Evolutionary conservation across 2,113 vertebrate genomes (phyloP), one percentile per base, ranked within the genome.

Genomic region (Herpetotheres cachinnans): DNA sequence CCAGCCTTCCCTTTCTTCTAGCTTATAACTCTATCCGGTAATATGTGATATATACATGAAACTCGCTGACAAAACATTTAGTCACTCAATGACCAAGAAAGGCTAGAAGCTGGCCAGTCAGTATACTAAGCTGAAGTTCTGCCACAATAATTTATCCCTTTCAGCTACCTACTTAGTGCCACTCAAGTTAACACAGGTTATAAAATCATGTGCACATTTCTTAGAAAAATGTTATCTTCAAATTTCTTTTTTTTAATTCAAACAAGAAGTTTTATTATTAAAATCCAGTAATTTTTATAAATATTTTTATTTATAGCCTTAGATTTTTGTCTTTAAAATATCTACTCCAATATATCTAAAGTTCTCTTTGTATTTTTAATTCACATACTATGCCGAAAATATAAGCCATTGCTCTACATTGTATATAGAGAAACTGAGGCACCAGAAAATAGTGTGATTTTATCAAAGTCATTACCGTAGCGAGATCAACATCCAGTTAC

Each of bases 1-100:
- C 2, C 25, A 79, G 22, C 4, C 8, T 38, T 90, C 10, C 3
- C 2, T 21, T 20, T 49, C 47, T 56, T 66, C 52, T 36, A 47
- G 19, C 9, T 20, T 15, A 12, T n/a, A 40, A 4, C 0, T 34
- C 10, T 46, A 6, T 4, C 16, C 7, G 5, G 27, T 58, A 55
- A 62, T 16, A 52, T 3, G 16, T 0, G 3, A 44, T 18, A 20
- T 5, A 16, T 50, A 5, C 6, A 18, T 61, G 47, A 26, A 85
- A n/a, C 29, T 70, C 5, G 0, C 22, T 67, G 32, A 87, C n/a
- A 86, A 78, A 84, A 40, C 1, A 36, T 44, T 44, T 11, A 40
- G 10, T 50, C 32, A 29, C 11, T 65, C 29, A 36, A 3, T 11
- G 4, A 34, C 52, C 18, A 42, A 69, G n/a, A 56, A 55, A 69